Percentiles rank a stretch among this genome's conserved stretches.
Conservation (phyloP, 1,140 invertebrate genomes). For the Charaxes varanes region DNA sequence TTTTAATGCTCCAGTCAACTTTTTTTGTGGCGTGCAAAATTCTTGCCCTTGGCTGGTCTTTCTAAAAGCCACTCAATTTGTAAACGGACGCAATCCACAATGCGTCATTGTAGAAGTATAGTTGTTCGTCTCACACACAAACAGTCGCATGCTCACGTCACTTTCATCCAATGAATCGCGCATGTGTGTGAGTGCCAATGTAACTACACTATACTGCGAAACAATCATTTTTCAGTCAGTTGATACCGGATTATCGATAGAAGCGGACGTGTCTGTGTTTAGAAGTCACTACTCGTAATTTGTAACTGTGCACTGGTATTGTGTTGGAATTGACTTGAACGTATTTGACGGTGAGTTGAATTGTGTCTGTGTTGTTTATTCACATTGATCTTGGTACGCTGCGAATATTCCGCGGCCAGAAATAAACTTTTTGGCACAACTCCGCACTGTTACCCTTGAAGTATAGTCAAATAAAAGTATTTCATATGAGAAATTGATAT, state of each 20-base stretch:
- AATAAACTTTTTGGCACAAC: conserved; percentile 54
- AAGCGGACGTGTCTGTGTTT: conserved; percentile 33
- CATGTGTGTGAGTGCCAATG: conserved; percentile 26
- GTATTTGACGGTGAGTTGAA: conserved; percentile 41
- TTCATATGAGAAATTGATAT: too few relatives aligned
- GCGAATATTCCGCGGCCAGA: conserved; percentile 28
- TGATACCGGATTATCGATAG: conserved; percentile 34
- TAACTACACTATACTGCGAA: conserved; percentile 26
- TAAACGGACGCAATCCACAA: conserved; percentile 32
- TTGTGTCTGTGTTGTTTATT: conserved; percentile 20
- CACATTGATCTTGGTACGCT: conserved; percentile 38
- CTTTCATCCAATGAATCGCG: conserved; percentile 29
- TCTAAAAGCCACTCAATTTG: conserved; percentile 32
- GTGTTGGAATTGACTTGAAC: conserved; percentile 41
- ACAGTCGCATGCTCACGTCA: conserved; percentile 25
- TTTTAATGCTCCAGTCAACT: conserved; percentile 5
- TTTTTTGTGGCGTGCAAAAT: conserved; percentile 11
- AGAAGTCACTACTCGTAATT: conserved; percentile 22
- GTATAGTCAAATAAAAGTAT: too few relatives aligned
- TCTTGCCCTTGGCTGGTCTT: conserved; percentile 23
- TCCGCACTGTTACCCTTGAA: conserved; percentile 36
- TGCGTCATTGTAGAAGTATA: conserved; percentile 32
- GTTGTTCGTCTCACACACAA: conserved; percentile 26
- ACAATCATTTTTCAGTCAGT: conserved; percentile 47
- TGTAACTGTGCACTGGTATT: conserved; percentile 31